Evolutionary conservation across 2,888 invertebrate genomes (phyloP), one percentile per base, ranked within the genome.

Genomic region (Euplagia quadripunctaria): DNA sequence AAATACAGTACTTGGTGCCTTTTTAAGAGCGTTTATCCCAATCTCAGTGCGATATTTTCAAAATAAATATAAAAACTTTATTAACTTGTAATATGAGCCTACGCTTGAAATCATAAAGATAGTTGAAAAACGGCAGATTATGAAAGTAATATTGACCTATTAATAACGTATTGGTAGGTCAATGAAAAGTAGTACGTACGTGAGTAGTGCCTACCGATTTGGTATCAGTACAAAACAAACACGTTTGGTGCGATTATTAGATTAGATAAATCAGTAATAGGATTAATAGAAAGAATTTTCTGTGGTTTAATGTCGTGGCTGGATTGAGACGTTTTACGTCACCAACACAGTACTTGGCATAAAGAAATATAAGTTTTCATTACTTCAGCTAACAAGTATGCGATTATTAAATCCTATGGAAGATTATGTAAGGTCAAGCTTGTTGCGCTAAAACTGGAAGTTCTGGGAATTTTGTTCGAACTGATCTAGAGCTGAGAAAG

Each of bases 171-270:
- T 55, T n/a, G 9, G 9, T 11, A 58, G 12, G 20, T 20, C 58
- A 20, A 58, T 58, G 11, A 11, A 58, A 58, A 12, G 11, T 58
- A 58, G 58, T 20, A 20, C 58, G 20, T 20, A 20, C 20, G 58
- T 12, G 11, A 58, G 58, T 11, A 58, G 12, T 20, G 20, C 17
- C n/a, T n/a, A 55, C 55, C 11, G 20, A 20, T 58, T 58, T 5
- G 58, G 58, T 58, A 58, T 58, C 20, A 58, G 31, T 31, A 31
- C 12, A 12, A 31, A 61, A 31, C 14, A 31, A 31, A 31, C 5
- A 61, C 61, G 31, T n/a, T n/a, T n/a, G n/a, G n/a, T 61, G 14
- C 61, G 61, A 61, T 61, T 61, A 61, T 61, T 61, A 61, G 31
- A 61, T 61, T 61, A 14, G 61, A 31, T 61, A 61, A 61, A 61